These are phyloP conservation scores for Cirrhinus molitorella DNA, from an alignment of 2,797 vertebrate species.

Conservation along the genomic window DNA sequence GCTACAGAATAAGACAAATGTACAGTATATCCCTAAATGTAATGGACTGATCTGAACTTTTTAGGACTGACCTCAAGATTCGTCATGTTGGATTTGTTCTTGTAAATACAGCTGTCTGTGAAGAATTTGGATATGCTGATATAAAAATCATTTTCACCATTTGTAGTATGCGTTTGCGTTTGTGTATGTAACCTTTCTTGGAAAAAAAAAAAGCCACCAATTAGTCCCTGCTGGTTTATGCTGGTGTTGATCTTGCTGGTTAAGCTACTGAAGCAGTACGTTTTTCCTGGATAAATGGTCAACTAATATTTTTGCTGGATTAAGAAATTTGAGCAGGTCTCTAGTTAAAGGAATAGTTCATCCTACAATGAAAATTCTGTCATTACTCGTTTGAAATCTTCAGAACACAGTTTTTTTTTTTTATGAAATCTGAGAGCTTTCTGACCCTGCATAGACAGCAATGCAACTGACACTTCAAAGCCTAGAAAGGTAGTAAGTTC, in stretches of 20 bases:
- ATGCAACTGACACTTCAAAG: no score
- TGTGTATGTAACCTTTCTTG: background rate
- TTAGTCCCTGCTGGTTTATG: background rate
- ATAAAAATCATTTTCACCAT: slow-evolving; percentile 44
- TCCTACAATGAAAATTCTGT: no score
- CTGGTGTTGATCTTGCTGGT: background rate
- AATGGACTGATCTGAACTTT: background rate
- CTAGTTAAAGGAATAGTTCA: no score
- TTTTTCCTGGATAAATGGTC: background rate
- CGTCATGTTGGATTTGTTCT: slow-evolving; percentile 15
- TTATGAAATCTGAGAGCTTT: no score
- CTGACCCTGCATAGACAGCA: no score
- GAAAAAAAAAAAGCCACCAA: background rate
- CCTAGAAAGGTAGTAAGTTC: no score
- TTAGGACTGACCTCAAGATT: background rate
- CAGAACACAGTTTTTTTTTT: no score
- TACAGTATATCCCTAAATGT: slow-evolving; percentile 2
- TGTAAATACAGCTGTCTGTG: slow-evolving; percentile 17
- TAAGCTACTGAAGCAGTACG: background rate
- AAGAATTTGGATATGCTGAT: slow-evolving; percentile 29
- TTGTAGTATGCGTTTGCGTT: slow-evolving; percentile 19
- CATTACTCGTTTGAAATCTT: no score
- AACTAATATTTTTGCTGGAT: background rate
- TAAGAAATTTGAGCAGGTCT: background rate
- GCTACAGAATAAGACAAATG: background rate